Evolutionary conservation across 2,797 vertebrate genomes (phyloP), one percentile per base, ranked within the genome.

Genomic region (Etheostoma nigrum): DNA sequence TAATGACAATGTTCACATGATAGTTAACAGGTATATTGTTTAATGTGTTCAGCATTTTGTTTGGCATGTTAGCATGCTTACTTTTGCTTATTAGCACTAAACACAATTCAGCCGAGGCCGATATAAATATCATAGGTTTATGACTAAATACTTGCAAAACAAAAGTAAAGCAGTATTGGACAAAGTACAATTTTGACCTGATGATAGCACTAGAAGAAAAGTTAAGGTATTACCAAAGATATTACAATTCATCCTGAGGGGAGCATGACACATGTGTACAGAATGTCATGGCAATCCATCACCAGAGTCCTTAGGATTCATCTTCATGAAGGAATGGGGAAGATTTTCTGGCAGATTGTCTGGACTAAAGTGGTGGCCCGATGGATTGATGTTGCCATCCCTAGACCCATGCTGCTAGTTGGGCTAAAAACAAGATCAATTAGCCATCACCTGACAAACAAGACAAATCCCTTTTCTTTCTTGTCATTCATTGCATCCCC

Each of bases 361-460:
- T 62, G 40, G 51, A 60, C 30, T 23, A 62, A 73, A 57, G 33
- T 15, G n/a, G 3, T 13, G 4, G 5, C 11, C 36, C 1, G 2
- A 21, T 18, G 1, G 1, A 30, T 49, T 5, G 14, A 33, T 16
- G 49, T 11, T 3, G 0, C 36, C 23, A 10, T 27, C 18, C 15
- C 33, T 9, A 14, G 10, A 57, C 5, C 23, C 19, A 6, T 0
- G 52, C 14, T 47, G 13, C 15, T 25, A 21, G 12, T 15, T 8
- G 36, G 48, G 55, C 42, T 64, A 12, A 36, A 81, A 79, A 61
- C 23, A 0, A 48, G 9, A 70, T 73, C 45, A 67, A 70, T 80
- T 82, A 69, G 71, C 72, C 61, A 57, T 74, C 82, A 89, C 88
- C 87, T 92, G 84, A 92, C 71, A 67, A 74, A 83, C 53, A 68